A percentile compares a stretch with the other conserved stretches of the same genome.
Evolutionary conservation across 2,888 invertebrate species (phyloP).

Genomic region (Polymixis lichenea): DNA sequence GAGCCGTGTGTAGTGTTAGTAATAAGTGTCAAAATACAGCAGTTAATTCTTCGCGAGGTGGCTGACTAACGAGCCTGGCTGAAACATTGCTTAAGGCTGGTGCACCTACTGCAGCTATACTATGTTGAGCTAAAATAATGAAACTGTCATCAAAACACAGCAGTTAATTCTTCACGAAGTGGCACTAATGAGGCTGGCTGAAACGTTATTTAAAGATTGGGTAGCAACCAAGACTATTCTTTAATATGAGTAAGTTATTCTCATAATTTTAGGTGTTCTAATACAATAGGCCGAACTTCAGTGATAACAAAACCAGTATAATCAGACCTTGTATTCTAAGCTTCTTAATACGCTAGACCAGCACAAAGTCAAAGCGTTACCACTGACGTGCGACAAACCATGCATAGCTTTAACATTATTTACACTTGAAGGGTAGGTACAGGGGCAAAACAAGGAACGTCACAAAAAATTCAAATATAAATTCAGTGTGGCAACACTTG

Average conservation of each 20-base stretch:
- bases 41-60: conserved; percentile 87
- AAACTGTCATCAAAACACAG: conserved; percentile 79
- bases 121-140: conserved; percentile 38
- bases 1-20: conserved; percentile 74
- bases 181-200: conserved; percentile 84
- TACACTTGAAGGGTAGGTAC: no score
- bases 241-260: neutral
- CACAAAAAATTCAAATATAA: conserved; percentile 9
- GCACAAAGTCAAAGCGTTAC: no score
- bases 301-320: no score
- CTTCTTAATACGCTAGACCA: no score
- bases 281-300: neutral
- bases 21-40: conserved; percentile 88
- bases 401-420: neutral
- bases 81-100: conserved; percentile 74
- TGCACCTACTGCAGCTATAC: conserved; percentile 43
- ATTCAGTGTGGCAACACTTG: neutral
- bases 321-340: no score
- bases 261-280: neutral
- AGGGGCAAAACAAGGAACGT: neutral
- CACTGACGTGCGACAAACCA: neutral
- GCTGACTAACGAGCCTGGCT: conserved; percentile 85
- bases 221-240: conserved; percentile 42
- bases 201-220: conserved; percentile 74
- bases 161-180: conserved; percentile 87